Percentiles rank a stretch among this genome's conserved stretches.
phyloP scores from a whole-genome alignment of 92 coral and sea anemone species.

The Siderastrea siderea region DNA sequence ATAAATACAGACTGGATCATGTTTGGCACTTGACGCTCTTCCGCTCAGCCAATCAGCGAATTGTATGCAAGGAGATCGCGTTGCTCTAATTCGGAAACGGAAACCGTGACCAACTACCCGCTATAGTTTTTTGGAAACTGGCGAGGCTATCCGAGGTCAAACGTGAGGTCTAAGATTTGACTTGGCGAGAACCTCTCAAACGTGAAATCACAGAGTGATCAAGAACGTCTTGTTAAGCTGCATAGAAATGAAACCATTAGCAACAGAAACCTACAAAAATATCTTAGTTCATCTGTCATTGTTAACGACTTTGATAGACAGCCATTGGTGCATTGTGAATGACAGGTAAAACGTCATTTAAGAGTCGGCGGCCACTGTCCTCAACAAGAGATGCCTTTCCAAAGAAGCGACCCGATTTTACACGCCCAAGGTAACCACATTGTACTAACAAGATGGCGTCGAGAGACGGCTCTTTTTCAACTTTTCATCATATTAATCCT shows the following conservation, averaged over 20 bases:
- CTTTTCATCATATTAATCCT: too few species aligned
- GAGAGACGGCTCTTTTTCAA: too few species aligned
- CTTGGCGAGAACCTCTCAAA: background rate
- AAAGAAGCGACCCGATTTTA: conserved; percentile 4
- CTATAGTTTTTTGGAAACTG: background rate
- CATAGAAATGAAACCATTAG: background rate
- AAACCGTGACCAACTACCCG: background rate
- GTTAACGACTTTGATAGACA: background rate
- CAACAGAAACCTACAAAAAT: background rate
- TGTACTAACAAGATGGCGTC: conserved; percentile 22
- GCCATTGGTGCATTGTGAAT: conserved; percentile 37
- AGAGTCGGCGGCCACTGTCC: conserved; percentile 18
- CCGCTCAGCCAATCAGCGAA: conserved; percentile 15
- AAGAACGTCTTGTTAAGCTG: background rate
- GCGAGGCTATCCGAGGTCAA: conserved; percentile 22
- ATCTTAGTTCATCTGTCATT: background rate
- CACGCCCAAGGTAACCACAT: conserved; percentile 44
- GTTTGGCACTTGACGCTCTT: background rate
- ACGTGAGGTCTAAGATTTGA: conserved; percentile 9
- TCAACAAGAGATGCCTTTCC: conserved; percentile 2
- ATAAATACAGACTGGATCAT: background rate
- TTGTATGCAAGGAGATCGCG: background rate
- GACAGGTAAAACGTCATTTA: conserved; percentile 35
- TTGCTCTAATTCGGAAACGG: conserved; percentile 15
- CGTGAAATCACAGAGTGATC: background rate